Base-by-base conservation (phyloP, 2,888 invertebrate species). In the Itoplectis maculator region DNA sequence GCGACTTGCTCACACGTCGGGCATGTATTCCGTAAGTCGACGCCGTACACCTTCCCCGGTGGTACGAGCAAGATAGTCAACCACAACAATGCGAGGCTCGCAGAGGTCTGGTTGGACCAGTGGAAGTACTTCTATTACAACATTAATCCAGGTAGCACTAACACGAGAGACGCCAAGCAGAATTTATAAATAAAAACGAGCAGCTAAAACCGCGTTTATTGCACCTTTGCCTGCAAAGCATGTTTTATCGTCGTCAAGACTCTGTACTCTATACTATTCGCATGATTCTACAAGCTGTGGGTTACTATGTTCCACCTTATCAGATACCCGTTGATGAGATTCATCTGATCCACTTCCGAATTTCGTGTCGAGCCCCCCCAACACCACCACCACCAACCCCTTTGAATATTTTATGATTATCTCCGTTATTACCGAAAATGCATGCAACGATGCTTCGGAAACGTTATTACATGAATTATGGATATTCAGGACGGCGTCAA, bases 81-180 rank as follows among this genome's bases (percentile, higher is more conserved):
- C 95, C 98, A 98, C 95, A 99, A 99, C 96, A 98, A 99, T 94
- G 98, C 98, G 93, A 96, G 99, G 89, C 97, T 99, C 91, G 99
- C 98, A 87, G 98, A 99, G 94, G 99, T 99, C 90, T 99, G 99
- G 99, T 96, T 99, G 94, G 99, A 99, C 95, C 98, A 99, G 92
- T 99, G 99, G 97, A 98, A 98, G 95, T 97, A 97, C 93, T 98
- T 99, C 96, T 98, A 98, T 96, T 98, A 98, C 96, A 97, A 97
- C 95, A 98, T 98, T 95, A 98, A 98, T 95, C 98, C 98, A 96
- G 98, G 98, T 98, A 92, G 92, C 91, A 90, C 90, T 90, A 89
- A 89, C 88, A 29, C 66, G 40, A 73, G 66, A 54, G n/a, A 51
- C 18, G 29, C 35, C 45, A 79, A 54, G 66, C 51, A 66, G 23